phyloP scores from a whole-genome alignment of 1,140 invertebrate genomes.

The Whitmania pigra region DNA sequence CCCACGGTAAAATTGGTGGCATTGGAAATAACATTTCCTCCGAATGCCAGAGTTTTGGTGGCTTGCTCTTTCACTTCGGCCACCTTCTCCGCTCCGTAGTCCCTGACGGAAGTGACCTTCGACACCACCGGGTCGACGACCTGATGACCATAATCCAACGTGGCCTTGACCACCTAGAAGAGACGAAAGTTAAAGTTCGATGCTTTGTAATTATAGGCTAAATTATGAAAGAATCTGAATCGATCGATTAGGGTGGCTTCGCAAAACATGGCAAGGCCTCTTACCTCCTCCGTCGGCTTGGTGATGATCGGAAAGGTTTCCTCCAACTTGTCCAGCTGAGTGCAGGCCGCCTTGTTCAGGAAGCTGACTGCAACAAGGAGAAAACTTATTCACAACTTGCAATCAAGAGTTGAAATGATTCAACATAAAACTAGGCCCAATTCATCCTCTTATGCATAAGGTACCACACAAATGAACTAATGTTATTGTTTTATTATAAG shows the following conservation, averaged over 20 bases:
- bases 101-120: not conserved
- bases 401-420: no score
- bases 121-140: not conserved
- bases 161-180: not conserved
- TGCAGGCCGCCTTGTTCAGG: conserved; percentile 18
- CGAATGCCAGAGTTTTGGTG: no score
- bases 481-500: no score
- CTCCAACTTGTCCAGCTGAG: conserved; percentile 20
- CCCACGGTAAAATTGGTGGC: no score
- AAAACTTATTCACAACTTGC: not conserved
- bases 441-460: no score
- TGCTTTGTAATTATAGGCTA: no score
- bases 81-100: not conserved
- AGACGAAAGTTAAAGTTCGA: not conserved
- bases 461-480: no score
- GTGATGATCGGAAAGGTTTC: conserved; percentile 18
- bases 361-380: conserved; percentile 12
- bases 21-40: no score
- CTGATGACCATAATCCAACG: not conserved
- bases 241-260: no score
- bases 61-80: no score
- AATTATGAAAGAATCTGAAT: no score
- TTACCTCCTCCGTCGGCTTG: conserved; percentile 21
- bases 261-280: not conserved
- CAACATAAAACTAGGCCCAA: no score